Evolutionary conservation across 2,797 vertebrate species (phyloP).

Genomic region (Onychomys arenicola): DNA sequence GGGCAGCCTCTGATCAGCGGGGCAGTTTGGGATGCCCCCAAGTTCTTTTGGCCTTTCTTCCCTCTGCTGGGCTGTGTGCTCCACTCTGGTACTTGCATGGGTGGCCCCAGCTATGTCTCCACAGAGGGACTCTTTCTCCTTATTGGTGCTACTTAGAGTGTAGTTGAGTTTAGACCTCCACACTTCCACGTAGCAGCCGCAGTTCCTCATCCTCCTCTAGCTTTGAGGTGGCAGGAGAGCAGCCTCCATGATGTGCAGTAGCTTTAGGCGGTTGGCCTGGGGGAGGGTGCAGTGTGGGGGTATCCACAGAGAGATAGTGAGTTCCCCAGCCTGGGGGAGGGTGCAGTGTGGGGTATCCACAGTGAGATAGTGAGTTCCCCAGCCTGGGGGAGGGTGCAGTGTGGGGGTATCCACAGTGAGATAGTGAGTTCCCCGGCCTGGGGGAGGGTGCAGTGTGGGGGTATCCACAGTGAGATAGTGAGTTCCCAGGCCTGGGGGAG

Average conservation of each 20-base stretch:
- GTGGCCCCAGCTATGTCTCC: neutral
- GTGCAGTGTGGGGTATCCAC: too few species aligned
- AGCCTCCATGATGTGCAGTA: neutral
- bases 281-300: too few species aligned
- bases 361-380: neutral
- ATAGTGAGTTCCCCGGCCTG: too few species aligned
- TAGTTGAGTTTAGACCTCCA: neutral
- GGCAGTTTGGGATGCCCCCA: neutral
- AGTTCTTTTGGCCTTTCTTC: neutral
- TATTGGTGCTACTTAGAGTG: neutral
- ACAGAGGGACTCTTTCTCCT: neutral
- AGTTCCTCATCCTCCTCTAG: neutral
- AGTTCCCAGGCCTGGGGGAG: too few species aligned
- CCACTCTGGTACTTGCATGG: neutral
- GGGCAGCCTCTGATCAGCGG: neutral
- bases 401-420: too few species aligned
- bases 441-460: too few species aligned
- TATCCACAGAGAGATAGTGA: too few species aligned
- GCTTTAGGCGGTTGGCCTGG: neutral
- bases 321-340: too few species aligned
- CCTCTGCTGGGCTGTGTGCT: neutral
- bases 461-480: too few species aligned
- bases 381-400: too few species aligned
- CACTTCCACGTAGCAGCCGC: neutral
- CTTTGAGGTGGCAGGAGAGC: neutral